Evolutionary conservation across 2,797 vertebrate genomes (phyloP).

Genomic region (Callimico goeldii): DNA sequence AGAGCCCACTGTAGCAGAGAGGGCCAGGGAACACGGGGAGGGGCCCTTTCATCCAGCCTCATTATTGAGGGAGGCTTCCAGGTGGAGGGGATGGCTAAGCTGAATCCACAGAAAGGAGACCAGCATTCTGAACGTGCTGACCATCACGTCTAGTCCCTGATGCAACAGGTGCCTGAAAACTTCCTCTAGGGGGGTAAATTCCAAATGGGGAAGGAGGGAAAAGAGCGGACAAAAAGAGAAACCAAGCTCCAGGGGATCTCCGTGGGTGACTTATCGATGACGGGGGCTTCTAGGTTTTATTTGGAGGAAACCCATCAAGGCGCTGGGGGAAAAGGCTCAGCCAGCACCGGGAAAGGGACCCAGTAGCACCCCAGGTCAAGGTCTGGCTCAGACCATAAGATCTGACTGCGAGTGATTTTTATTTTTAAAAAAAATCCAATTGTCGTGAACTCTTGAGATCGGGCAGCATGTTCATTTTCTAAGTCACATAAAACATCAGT

Average conservation of each 20-base stretch:
- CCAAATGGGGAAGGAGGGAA: not conserved
- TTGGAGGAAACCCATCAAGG: not conserved
- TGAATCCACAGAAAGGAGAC: not conserved
- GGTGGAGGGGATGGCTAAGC: not conserved
- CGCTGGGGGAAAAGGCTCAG: rapidly evolving
- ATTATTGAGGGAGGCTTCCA: not conserved
- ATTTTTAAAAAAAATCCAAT: not conserved
- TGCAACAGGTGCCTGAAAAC: not conserved
- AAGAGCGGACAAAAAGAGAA: not conserved
- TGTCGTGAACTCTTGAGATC: not conserved
- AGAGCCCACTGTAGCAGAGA: too few species aligned
- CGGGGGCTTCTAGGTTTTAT: not conserved
- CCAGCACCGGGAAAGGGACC: not conserved
- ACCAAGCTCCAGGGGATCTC: not conserved
- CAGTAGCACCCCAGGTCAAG: not conserved
- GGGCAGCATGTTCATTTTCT: not conserved
- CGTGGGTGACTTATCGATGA: not conserved
- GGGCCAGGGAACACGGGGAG: rapidly evolving
- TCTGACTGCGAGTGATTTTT: not conserved
- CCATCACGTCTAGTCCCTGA: not conserved
- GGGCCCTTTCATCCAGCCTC: not conserved
- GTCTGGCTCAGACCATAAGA: rapidly evolving
- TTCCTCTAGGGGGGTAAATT: not conserved
- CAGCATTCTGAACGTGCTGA: not conserved
- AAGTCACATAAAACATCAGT: not conserved